phyloP scores from a whole-genome alignment of 1,140 invertebrate species.

The Drosophila nikananu region DNA sequence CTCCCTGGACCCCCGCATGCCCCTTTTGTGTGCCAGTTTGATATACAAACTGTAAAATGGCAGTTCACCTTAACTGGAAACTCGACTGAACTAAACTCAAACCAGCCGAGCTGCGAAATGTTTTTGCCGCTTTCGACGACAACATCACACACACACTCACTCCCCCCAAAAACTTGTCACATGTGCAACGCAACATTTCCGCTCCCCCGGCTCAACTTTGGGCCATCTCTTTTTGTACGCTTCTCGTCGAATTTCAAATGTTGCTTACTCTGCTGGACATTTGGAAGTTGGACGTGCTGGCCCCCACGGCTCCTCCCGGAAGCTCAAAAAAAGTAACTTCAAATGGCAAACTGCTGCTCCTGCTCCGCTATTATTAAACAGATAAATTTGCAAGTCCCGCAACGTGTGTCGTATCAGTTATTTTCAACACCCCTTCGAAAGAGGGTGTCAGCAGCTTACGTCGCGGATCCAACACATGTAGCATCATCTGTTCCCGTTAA shows the following conservation, averaged over 20 bases:
- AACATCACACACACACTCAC: conserved; percentile 27
- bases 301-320: neutral
- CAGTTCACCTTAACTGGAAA: conserved; percentile 77
- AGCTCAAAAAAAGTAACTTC: conserved; percentile 23
- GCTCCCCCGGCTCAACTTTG: conserved; percentile 20
- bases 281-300: conserved; percentile 61
- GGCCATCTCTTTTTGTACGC: conserved; percentile 55
- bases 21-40: conserved; percentile 57
- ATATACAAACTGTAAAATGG: conserved; percentile 79
- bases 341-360: conserved; percentile 32
- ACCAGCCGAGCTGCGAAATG: conserved; percentile 48
- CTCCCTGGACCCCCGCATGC: neutral
- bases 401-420: conserved; percentile 60
- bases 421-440: conserved; percentile 33
- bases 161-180: conserved; percentile 72
- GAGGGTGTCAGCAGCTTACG: conserved; percentile 46
- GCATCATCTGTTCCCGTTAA: conserved; percentile 68
- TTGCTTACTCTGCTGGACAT: conserved; percentile 77
- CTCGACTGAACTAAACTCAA: conserved; percentile 62
- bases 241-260: conserved; percentile 81
- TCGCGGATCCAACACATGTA: conserved; percentile 35
- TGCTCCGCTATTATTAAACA: conserved; percentile 69
- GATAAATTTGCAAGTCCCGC: conserved; percentile 66
- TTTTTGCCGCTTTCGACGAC: conserved; percentile 66
- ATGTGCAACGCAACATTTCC: conserved; percentile 79